phyloP scores from a whole-genome alignment of 2,113 vertebrate genomes.

The Microcebus tavaratra region DNA sequence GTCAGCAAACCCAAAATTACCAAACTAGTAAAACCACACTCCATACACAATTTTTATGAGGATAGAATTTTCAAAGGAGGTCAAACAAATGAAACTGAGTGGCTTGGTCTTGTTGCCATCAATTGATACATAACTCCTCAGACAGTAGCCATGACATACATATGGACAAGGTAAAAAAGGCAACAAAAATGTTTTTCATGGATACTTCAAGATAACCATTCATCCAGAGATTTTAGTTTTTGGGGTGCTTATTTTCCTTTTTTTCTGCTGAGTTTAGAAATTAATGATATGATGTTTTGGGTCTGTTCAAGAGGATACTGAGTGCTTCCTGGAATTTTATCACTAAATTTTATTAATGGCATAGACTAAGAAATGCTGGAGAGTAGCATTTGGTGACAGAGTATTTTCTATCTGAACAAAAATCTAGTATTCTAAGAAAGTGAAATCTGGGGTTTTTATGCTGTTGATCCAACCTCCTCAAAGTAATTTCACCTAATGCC shows the following conservation, averaged over 20 bases:
- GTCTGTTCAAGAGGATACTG: background rate
- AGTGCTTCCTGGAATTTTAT: background rate
- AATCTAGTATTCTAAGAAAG: background rate
- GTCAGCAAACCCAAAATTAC: background rate
- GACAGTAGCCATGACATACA: background rate
- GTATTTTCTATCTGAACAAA: constrained; percentile 41
- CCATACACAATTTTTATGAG: background rate
- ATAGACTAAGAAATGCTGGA: background rate
- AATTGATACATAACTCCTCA: background rate
- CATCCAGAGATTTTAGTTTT: background rate
- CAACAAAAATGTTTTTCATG: background rate
- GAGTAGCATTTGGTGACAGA: background rate
- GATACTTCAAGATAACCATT: background rate
- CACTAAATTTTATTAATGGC: background rate
- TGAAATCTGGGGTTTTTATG: background rate
- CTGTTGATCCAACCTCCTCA: background rate
- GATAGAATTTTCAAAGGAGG: background rate
- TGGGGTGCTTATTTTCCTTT: background rate
- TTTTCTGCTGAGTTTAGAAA: background rate
- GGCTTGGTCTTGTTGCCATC: background rate
- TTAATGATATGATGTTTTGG: background rate
- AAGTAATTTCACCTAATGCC: background rate
- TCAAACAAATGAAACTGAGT: background rate
- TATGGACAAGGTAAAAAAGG: background rate
- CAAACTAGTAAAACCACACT: constrained; percentile 5